Evolutionary conservation across 2,113 vertebrate species (phyloP).

Genomic region (Actinemys pallida): DNA sequence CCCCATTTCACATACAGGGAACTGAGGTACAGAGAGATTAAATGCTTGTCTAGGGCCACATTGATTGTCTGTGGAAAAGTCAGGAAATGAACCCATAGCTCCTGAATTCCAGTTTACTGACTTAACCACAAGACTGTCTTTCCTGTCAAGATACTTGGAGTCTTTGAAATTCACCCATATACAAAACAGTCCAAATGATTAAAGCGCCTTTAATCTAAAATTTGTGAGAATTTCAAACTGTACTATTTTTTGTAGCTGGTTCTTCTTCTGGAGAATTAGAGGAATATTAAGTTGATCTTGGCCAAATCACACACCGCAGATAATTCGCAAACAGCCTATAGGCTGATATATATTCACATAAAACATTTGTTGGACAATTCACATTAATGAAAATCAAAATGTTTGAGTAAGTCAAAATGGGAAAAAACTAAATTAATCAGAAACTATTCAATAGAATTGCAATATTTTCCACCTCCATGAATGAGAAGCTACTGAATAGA

Average conservation of each 20-base stretch:
- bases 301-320: background rate
- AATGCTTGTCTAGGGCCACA: background rate
- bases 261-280: background rate
- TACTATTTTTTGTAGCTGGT: background rate
- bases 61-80: background rate
- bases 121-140: background rate
- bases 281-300: background rate
- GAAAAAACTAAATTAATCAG: background rate
- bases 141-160: background rate
- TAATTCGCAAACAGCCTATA: background rate
- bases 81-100: background rate
- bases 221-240: background rate
- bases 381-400: background rate
- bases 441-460: background rate
- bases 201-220: background rate
- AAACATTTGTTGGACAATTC: background rate
- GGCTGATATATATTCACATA: background rate
- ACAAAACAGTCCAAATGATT: background rate
- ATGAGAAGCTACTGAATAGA: background rate
- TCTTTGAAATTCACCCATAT: background rate
- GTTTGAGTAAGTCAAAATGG: background rate
- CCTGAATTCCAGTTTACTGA: background rate
- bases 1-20: background rate
- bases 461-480: background rate
- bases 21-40: background rate